These are phyloP conservation scores for Trachurus trachurus DNA, from an alignment of 2,797 vertebrate genomes.

Conservation along the genomic window DNA sequence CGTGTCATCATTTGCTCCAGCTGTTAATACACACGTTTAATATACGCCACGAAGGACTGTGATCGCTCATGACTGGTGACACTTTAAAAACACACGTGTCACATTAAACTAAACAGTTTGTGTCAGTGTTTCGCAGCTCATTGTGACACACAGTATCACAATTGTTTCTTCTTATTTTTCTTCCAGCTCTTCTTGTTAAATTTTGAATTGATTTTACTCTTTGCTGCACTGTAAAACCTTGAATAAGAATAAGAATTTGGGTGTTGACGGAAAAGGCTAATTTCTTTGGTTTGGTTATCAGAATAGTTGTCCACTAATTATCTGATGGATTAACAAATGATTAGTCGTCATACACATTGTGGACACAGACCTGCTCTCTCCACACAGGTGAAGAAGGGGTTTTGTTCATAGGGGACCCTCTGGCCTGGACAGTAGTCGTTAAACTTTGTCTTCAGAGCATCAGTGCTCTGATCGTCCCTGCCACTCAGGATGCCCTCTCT, in stretches of 20 bases:
- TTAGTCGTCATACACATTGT: background rate
- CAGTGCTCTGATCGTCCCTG: conserved; percentile 67
- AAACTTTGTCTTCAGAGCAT: conserved; percentile 82
- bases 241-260: background rate
- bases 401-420: conserved; percentile 75
- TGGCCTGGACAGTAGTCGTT: conserved; percentile 77
- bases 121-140: background rate
- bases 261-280: background rate
- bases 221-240: no score
- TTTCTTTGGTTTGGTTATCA: no score
- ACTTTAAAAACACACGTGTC: background rate
- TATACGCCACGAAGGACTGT: background rate
- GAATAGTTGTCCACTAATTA: background rate
- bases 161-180: no score
- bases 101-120: background rate
- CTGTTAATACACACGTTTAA: background rate
- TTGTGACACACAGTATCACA: background rate
- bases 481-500: conserved; percentile 69
- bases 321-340: background rate
- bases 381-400: conserved; percentile 87
- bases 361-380: conserved; percentile 81
- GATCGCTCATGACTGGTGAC: no score
- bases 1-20: background rate
- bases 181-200: no score
- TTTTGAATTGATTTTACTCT: no score